Conservation (phyloP, 2,113 vertebrate species). For the Thamnophis sirtalis region DNA sequence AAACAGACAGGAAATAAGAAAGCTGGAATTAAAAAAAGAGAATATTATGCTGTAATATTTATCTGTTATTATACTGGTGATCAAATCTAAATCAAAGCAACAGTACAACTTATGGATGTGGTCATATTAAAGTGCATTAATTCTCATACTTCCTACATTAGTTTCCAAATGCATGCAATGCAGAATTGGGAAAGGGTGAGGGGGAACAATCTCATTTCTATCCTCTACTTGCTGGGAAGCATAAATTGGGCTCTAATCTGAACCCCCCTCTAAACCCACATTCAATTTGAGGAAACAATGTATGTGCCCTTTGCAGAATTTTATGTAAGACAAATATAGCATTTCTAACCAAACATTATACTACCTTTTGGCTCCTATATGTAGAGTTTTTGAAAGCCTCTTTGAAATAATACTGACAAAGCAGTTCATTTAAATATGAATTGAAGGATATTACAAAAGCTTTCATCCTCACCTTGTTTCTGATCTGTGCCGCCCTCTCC, state of each 20-base stretch:
- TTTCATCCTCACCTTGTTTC: constrained; percentile 13
- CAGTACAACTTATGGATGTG: neutral
- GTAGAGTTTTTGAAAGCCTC: neutral
- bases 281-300: neutral
- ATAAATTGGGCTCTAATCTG: neutral
- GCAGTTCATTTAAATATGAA: neutral
- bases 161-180: neutral
- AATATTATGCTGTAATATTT: neutral
- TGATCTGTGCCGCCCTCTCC: neutral
- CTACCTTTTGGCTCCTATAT: neutral
- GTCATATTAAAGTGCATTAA: neutral
- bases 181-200: neutral
- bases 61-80: neutral
- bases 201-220: too few relatives aligned
- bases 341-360: neutral
- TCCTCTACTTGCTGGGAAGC: too few relatives aligned
- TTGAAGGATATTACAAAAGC: constrained; percentile 2
- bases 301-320: neutral
- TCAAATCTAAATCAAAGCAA: neutral
- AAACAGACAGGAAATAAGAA: neutral
- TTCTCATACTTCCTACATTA: neutral
- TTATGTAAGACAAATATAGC: neutral
- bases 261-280: neutral
- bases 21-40: neutral
- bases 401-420: neutral